phyloP scores from a whole-genome alignment of 2,888 invertebrate species.

The Lithophane socia region DNA sequence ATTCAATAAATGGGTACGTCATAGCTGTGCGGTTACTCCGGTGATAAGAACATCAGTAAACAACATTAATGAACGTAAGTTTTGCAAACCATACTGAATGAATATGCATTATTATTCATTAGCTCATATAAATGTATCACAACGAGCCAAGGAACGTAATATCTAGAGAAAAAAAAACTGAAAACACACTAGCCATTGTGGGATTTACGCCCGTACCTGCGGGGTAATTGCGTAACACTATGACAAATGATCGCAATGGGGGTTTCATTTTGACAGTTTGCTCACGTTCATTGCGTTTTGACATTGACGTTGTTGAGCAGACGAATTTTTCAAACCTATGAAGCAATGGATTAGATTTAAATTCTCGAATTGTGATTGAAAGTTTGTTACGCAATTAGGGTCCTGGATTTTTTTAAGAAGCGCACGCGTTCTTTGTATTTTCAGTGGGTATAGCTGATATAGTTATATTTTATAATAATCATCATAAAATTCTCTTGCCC shows the following conservation, averaged over 20 bases:
- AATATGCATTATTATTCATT: conserved; percentile 43
- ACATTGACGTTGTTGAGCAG: too few species aligned
- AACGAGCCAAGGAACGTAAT: neutral
- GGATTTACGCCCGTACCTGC: neutral
- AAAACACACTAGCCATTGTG: neutral
- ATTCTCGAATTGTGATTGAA: too few species aligned
- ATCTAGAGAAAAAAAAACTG: neutral
- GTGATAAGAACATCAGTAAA: conserved; percentile 57
- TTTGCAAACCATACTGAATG: conserved; percentile 35
- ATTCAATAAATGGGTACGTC: conserved; percentile 55
- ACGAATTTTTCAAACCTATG: too few species aligned
- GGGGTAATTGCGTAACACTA: too few species aligned
- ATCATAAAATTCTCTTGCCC: neutral
- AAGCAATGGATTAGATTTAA: too few species aligned
- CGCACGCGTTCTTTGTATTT: neutral
- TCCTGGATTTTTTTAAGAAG: neutral
- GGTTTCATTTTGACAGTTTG: too few species aligned
- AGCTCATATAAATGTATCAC: conserved; percentile 14
- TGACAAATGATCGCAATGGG: too few species aligned
- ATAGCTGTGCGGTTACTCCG: conserved; percentile 49
- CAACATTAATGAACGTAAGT: conserved; percentile 53
- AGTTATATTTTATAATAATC: neutral
- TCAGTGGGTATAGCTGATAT: neutral
- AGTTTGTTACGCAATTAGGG: too few species aligned
- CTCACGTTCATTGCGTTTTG: too few species aligned